Conservation (phyloP, 2,888 invertebrate genomes). For the Griposia aprilina region DNA sequence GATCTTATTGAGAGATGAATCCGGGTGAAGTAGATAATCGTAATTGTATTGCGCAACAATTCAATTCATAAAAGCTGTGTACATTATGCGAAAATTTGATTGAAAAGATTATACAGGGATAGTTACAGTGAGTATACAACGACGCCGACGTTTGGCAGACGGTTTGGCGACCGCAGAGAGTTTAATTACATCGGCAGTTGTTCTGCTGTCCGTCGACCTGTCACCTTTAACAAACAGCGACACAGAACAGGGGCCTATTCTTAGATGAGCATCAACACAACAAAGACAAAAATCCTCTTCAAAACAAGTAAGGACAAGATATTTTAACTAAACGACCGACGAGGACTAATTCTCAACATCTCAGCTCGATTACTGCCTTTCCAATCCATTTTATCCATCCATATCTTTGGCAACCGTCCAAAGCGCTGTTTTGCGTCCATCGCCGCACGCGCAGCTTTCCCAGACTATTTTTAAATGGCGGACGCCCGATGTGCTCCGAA, state of each 20-base stretch:
- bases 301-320: slow-evolving; percentile 30
- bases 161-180: slow-evolving; percentile 46
- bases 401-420: slow-evolving; percentile 74
- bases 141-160: slow-evolving; percentile 51
- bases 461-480: slow-evolving; percentile 74
- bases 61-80: slow-evolving; percentile 31
- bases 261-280: slow-evolving; percentile 18
- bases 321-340: slow-evolving; percentile 42
- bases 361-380: slow-evolving; percentile 59
- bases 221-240: slow-evolving; percentile 36
- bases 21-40: not conserved
- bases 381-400: slow-evolving; percentile 63
- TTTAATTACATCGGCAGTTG: slow-evolving; percentile 44
- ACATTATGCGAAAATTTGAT: not conserved
- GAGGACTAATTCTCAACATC: slow-evolving; percentile 58
- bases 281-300: slow-evolving; percentile 26
- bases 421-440: slow-evolving; percentile 76
- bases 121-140: slow-evolving; percentile 25
- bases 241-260: slow-evolving; percentile 38
- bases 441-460: slow-evolving; percentile 70
- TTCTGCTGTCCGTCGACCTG: slow-evolving; percentile 41
- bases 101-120: not conserved
- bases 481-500: slow-evolving; percentile 68
- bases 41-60: slow-evolving; percentile 9
- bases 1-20: slow-evolving; percentile 25